Evolutionary conservation across 2,797 vertebrate species (phyloP).

Genomic region (Eremophila alpestris): DNA sequence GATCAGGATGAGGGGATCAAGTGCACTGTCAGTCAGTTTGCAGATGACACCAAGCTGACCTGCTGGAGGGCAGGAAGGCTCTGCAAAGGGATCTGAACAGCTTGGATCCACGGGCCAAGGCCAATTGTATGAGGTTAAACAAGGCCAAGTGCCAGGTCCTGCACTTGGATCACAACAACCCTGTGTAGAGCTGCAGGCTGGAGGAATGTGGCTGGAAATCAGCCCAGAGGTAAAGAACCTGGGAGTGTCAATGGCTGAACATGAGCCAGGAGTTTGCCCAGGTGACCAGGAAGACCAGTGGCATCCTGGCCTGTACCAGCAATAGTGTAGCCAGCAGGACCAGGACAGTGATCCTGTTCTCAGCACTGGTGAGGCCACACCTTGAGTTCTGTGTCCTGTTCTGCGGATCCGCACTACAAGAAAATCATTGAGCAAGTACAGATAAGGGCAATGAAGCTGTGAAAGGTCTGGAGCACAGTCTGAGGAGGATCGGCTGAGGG

Average conservation of each 20-base stretch:
- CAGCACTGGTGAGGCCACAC: not conserved
- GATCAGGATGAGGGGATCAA: not conserved
- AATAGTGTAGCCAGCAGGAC: not conserved
- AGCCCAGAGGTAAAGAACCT: not conserved
- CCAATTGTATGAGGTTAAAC: not conserved
- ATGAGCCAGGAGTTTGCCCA: not conserved
- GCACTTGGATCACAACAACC: too few species aligned
- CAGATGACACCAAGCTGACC: not conserved
- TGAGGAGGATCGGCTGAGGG: not conserved
- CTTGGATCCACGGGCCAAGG: not conserved
- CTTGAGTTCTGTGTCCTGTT: not conserved
- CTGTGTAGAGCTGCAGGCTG: not conserved
- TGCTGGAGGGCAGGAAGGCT: not conserved
- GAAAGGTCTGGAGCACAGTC: not conserved
- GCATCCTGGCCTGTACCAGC: not conserved
- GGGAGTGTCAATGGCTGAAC: fast-evolving
- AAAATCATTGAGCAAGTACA: fast-evolving
- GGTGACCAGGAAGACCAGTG: not conserved
- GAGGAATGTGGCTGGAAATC: not conserved
- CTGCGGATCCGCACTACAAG: too few species aligned
- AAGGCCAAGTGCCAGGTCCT: not conserved
- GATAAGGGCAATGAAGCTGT: not conserved
- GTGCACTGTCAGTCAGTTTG: not conserved
- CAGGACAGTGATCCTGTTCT: too few species aligned
- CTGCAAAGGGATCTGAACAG: not conserved